These are phyloP conservation scores for Drosophila arawakana DNA, from an alignment of 1,140 invertebrate species.

Conservation along the genomic window DNA sequence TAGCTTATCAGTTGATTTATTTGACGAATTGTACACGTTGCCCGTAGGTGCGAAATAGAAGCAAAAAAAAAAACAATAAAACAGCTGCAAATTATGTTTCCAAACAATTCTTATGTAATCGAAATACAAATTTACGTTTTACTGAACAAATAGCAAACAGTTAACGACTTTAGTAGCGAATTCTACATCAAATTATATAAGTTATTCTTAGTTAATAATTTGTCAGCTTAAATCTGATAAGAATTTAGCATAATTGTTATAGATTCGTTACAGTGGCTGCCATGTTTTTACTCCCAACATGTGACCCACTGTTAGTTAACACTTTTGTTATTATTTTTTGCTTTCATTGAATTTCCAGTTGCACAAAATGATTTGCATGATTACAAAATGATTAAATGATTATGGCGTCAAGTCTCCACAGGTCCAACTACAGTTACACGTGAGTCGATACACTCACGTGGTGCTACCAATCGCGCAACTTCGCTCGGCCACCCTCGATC, in stretches of 20 bases:
- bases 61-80: neutral
- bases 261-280: too few relatives aligned
- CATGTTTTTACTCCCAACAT: neutral
- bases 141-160: neutral
- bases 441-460: conserved; percentile 60
- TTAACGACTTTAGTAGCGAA: too few relatives aligned
- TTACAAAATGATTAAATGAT: conserved; percentile 52
- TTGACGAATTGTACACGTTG: too few relatives aligned
- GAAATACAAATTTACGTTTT: conserved; percentile 5
- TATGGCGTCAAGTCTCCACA: neutral
- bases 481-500: conserved; percentile 1
- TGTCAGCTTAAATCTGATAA: too few relatives aligned
- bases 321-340: neutral
- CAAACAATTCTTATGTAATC: conserved; percentile 11
- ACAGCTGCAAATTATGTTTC: neutral
- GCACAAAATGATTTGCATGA: conserved; percentile 16
- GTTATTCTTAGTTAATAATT: too few relatives aligned
- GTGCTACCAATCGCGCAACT: conserved; percentile 45
- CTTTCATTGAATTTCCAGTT: neutral
- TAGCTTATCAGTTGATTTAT: neutral
- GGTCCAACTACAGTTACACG: conserved; percentile 47
- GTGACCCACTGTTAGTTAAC: conserved; percentile 2
- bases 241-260: too few relatives aligned
- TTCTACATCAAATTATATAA: too few relatives aligned
- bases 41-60: neutral